A percentile compares a stretch with the other conserved stretches of the same genome.
Evolutionary conservation across 2,113 vertebrate species (phyloP).

Genomic region (cat (Felis catus)): DNA sequence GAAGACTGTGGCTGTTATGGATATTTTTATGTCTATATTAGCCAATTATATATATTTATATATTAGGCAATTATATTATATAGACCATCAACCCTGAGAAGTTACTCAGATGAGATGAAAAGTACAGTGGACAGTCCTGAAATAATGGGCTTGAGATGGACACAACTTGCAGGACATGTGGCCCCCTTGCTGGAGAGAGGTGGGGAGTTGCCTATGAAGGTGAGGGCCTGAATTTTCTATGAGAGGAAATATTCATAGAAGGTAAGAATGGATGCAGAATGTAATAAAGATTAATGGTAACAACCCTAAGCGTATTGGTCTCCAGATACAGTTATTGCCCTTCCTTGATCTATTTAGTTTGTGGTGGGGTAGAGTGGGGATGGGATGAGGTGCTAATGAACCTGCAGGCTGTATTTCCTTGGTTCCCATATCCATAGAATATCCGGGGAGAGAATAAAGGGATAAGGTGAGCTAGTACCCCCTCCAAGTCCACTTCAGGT

Average conservation of each 20-base stretch:
- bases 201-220: neutral
- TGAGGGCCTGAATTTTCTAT: neutral
- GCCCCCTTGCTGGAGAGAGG: neutral
- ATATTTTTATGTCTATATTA: neutral
- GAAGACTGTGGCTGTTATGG: neutral
- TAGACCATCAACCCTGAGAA: neutral
- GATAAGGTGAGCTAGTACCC: neutral
- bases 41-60: neutral
- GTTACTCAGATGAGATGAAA: neutral
- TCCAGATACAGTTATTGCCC: neutral
- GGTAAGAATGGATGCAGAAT: neutral
- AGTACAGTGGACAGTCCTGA: neutral
- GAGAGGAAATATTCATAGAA: neutral
- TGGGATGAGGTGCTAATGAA: neutral
- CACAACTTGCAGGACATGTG: neutral
- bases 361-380: no score
- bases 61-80: neutral
- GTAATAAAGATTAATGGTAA: neutral
- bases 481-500: neutral
- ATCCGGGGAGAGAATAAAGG: neutral
- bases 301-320: neutral
- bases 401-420: neutral
- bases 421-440: neutral
- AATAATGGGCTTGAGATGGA: neutral
- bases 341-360: neutral